Evolutionary conservation across 2,113 vertebrate species (phyloP).

Genomic region (Lontra canadensis): DNA sequence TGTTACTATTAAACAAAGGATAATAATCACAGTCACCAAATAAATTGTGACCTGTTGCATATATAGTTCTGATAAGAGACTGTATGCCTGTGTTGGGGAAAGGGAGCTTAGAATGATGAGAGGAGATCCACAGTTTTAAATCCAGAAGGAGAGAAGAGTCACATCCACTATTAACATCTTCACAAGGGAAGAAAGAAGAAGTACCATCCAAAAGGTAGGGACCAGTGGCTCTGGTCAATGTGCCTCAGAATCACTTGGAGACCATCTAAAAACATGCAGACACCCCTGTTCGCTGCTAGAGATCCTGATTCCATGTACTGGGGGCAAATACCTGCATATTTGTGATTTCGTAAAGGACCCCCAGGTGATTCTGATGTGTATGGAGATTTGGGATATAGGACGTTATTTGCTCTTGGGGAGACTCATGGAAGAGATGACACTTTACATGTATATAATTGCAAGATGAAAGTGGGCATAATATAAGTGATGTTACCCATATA

Average conservation of each 20-base stretch:
- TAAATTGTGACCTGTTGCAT: background rate
- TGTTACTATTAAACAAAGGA: background rate
- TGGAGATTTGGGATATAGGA: background rate
- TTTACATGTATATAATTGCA: background rate
- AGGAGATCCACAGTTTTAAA: background rate
- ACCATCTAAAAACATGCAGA: background rate
- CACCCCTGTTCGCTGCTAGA: background rate
- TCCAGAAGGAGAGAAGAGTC: background rate
- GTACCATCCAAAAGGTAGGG: background rate
- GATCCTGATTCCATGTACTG: background rate
- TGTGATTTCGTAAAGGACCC: background rate
- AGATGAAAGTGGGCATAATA: background rate
- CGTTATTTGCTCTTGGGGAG: background rate
- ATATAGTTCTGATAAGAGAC: background rate
- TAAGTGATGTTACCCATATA: background rate
- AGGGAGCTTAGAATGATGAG: background rate
- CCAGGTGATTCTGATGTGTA: background rate
- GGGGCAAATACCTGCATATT: background rate
- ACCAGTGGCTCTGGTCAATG: background rate
- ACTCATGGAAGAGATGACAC: background rate
- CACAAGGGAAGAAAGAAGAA: background rate
- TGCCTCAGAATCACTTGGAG: background rate
- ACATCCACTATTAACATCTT: background rate
- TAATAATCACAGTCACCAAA: background rate
- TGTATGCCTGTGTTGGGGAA: background rate